Base-by-base conservation (phyloP, 2,888 invertebrate genomes). In the Latrodectus hesperus region DNA sequence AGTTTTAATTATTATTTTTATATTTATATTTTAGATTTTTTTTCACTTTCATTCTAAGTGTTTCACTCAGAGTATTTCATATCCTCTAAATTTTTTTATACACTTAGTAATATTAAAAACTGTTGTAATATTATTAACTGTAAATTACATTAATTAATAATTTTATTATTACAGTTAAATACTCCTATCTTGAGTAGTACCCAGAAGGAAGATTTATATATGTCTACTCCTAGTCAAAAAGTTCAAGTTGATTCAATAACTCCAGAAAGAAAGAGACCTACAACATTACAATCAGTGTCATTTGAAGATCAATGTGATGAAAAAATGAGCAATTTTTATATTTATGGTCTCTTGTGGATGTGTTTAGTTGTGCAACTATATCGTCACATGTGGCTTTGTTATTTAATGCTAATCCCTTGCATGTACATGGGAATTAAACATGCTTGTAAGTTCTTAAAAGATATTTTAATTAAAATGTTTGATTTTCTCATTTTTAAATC, bases 301-400 rank as follows among this genome's bases (percentile, higher is more conserved):
- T 52, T 79, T 65, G 83, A 82, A 53, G 68, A 53, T 49, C 22
- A 26, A 10, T 26, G 74, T 22, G 80, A 85, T 65, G 83, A 85
- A 10, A 87, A 90, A 67, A 79, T 92, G 55, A 92, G 92, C 86
- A 91, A 92, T 89, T 91, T 91, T 53, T 93, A 91, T 84, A 92
- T 93, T 81, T 91, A 92, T 75, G 91, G 90, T 22, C 89, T 97
- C 14, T 93, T 97, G 90, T 97, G 96, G 93, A 96, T 95, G 3
- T 97, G 97, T 90, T 93, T 95, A 10, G 94, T 96, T 79, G 96
- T 97, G 93, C 94, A 97, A 53, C 93, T 98, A 17, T 98, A 97
- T 95, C 96, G 96, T 91, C 95, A 97, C 91, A 94, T 96, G 78
- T 96, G 97, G 96, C 93, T 97, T 85, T 92, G 96, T 89, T 95